Evolutionary conservation across 2,113 vertebrate species (phyloP).

Genomic region (Spheniscus mendiculus): DNA sequence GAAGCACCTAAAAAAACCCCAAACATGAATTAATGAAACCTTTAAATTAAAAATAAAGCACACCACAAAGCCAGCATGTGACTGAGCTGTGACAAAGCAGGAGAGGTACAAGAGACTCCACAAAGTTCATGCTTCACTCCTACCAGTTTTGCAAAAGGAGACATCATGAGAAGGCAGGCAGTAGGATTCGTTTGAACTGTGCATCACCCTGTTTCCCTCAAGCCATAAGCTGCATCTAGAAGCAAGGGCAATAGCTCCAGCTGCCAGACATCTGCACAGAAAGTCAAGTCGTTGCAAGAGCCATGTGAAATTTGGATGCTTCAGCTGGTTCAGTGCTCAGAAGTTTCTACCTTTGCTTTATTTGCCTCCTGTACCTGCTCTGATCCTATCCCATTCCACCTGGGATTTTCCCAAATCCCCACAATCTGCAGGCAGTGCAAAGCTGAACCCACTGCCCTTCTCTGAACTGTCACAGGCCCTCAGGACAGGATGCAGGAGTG

Average conservation of each 20-base stretch:
- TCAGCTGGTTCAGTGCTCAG: not conserved
- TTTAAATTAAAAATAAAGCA: not conserved
- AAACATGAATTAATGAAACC: not conserved
- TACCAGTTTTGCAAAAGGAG: not conserved
- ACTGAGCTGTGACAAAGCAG: not conserved
- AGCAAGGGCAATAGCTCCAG: not conserved
- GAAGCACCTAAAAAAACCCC: not conserved
- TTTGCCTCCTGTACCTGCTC: not conserved
- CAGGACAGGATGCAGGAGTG: not conserved
- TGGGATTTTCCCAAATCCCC: not conserved
- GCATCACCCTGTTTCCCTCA: not conserved
- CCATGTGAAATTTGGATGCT: not conserved
- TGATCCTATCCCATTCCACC: accelerated
- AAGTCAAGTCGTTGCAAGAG: not conserved
- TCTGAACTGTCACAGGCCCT: not conserved
- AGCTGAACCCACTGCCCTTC: not conserved
- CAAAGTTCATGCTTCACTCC: not conserved
- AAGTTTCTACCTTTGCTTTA: not conserved
- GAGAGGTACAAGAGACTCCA: not conserved
- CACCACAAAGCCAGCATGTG: not conserved
- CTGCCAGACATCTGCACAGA: not conserved
- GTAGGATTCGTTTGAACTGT: not conserved
- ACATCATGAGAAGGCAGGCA: not conserved
- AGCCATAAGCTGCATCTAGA: not conserved
- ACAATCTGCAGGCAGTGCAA: not conserved